A percentile compares a stretch with the other conserved stretches of the same genome.
Evolutionary conservation across 2,888 invertebrate genomes (phyloP).

Genomic region (Chorisops tibialis): DNA sequence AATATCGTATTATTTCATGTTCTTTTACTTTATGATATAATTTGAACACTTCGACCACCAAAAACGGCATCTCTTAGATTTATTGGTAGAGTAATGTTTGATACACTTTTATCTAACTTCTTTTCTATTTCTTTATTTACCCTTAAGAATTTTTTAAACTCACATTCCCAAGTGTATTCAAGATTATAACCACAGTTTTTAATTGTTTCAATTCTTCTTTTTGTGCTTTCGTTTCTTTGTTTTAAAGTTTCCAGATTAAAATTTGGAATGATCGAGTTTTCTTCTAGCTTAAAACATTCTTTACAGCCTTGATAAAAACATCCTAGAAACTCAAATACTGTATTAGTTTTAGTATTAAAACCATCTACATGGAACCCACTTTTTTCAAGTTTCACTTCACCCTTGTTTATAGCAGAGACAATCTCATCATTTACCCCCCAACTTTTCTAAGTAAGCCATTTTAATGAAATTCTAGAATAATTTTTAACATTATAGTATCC

Average conservation of each 20-base stretch:
- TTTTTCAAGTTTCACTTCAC: no score
- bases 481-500: neutral
- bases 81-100: neutral
- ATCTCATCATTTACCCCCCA: no score
- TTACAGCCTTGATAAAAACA: neutral
- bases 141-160: neutral
- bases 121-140: neutral
- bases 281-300: neutral
- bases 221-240: neutral
- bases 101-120: neutral
- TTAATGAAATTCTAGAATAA: no score
- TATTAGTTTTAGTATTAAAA: neutral
- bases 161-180: neutral
- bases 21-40: no score
- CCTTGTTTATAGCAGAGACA: no score
- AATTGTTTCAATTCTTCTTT: conserved; percentile 1
- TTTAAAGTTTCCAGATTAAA: no score
- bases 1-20: no score
- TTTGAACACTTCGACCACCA: no score
- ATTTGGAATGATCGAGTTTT: neutral
- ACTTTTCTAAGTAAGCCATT: no score
- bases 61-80: neutral
- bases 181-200: neutral
- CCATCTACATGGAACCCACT: neutral
- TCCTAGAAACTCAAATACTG: conserved; percentile 1